phyloP scores from a whole-genome alignment of 2,888 invertebrate species.

The Clivina fossor region DNA sequence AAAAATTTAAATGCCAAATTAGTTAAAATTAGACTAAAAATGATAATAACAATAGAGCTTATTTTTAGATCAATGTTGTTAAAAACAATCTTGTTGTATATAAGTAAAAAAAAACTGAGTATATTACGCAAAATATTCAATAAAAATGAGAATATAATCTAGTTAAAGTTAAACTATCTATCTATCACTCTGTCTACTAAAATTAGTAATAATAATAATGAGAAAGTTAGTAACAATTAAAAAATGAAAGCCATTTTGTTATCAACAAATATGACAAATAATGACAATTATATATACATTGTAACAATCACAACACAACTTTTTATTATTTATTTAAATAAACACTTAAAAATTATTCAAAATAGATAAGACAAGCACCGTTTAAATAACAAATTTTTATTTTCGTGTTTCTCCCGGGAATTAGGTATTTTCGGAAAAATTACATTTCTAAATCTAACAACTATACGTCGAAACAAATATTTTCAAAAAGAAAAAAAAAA shows the following conservation, averaged over 20 bases:
- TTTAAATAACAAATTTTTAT: constrained; percentile 14
- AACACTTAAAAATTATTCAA: constrained; percentile 11
- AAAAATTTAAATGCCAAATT: too few species aligned
- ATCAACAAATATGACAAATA: constrained; percentile 11
- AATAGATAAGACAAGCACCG: constrained; percentile 29
- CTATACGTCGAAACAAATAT: not conserved
- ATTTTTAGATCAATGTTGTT: not conserved
- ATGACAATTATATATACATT: constrained; percentile 22
- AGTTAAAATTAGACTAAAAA: too few species aligned
- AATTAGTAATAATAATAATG: too few species aligned
- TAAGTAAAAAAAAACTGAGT: not conserved
- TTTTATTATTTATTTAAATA: too few species aligned
- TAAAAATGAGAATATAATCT: constrained; percentile 24
- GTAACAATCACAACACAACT: constrained; percentile 30
- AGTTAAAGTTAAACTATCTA: constrained; percentile 10
- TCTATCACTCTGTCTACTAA: constrained; percentile 28
- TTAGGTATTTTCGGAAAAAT: too few species aligned
- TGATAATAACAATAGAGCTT: not conserved
- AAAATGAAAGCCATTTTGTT: constrained; percentile 28
- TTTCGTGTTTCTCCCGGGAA: too few species aligned
- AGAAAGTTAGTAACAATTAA: constrained; percentile 25
- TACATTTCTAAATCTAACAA: too few species aligned
- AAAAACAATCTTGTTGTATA: not conserved
- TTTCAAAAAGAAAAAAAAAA: constrained; percentile 3
- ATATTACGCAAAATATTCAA: constrained; percentile 20